A percentile compares a stretch with the other conserved stretches of the same genome.
These are phyloP conservation scores for Distichodus sexfasciatus DNA, from an alignment of 2,797 vertebrate species.

Conservation along the genomic window DNA sequence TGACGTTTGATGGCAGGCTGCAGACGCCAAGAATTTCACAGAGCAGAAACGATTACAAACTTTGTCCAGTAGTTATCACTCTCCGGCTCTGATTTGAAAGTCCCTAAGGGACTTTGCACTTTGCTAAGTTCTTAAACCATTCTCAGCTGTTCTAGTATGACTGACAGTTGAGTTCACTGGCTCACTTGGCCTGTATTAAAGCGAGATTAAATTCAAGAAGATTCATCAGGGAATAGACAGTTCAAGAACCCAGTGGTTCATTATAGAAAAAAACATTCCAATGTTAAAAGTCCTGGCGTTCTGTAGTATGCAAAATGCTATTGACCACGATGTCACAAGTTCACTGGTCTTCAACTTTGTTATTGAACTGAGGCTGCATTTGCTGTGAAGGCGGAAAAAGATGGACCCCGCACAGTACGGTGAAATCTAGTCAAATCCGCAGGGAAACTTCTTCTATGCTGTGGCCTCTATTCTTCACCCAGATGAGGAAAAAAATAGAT, in stretches of 20 bases:
- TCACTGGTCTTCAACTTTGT: slow-evolving; percentile 2
- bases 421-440: background rate
- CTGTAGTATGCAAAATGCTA: background rate
- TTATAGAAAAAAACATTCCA: slow-evolving; percentile 1
- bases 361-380: slow-evolving; percentile 11
- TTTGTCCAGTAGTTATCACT: slow-evolving; percentile 16
- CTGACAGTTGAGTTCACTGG: slow-evolving; percentile 29
- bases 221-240: background rate
- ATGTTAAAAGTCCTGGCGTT: background rate
- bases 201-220: slow-evolving; percentile 12
- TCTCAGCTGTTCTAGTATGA: slow-evolving; percentile 25
- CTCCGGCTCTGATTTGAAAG: slow-evolving; percentile 18
- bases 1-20: slow-evolving; percentile 19
- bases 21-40: slow-evolving; percentile 23
- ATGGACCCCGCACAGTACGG: background rate
- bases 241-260: background rate
- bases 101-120: slow-evolving; percentile 22
- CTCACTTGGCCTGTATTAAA: slow-evolving; percentile 34
- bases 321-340: background rate
- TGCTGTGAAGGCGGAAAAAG: background rate
- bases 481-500: background rate
- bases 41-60: slow-evolving; percentile 17
- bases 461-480: background rate
- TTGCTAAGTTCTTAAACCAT: slow-evolving; percentile 35
- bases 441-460: background rate